These are phyloP conservation scores for Chaenocephalus aceratus DNA, from an alignment of 2,113 vertebrate species.

Conservation along the genomic window DNA sequence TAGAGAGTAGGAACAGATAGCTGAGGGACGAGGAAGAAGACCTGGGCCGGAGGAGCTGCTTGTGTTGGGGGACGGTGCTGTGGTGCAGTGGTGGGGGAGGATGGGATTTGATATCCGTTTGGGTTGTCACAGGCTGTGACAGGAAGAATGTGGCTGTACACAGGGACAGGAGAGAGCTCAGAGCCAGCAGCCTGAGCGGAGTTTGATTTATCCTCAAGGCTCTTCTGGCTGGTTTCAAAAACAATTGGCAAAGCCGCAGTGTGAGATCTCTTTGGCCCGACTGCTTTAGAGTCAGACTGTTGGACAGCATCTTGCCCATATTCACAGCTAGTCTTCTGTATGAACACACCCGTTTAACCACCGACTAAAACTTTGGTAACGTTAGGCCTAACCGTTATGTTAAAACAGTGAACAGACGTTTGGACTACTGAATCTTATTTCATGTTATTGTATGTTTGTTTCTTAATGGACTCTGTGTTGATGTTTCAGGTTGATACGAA, in stretches of 20 bases:
- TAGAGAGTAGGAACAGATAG: constrained; percentile 64
- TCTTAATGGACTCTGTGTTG: no score
- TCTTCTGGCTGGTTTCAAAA: constrained; percentile 4
- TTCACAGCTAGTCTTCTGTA: constrained; percentile 35
- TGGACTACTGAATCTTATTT: no score
- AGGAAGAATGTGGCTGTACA: constrained; percentile 87
- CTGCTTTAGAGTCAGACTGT: not conserved
- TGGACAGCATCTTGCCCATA: not conserved
- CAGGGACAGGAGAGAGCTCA: constrained; percentile 73
- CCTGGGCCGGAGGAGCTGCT: constrained; percentile 79
- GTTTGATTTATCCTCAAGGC: constrained; percentile 13
- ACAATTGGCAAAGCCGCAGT: constrained; percentile 21
- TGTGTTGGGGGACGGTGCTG: not conserved
- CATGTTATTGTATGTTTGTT: no score
- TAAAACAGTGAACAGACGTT: no score
- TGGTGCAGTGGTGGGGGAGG: not conserved
- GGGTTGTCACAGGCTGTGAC: not conserved
- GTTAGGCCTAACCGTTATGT: no score
- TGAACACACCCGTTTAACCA: constrained; percentile 4
- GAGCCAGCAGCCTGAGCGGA: not conserved
- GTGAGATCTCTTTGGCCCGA: not conserved
- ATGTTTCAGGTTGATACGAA: no score
- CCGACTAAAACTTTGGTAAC: no score
- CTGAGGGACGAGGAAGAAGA: constrained; percentile 89
- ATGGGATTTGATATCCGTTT: constrained; percentile 7